phyloP scores from a whole-genome alignment of 1,140 invertebrate genomes.

The Papilio polytes region DNA sequence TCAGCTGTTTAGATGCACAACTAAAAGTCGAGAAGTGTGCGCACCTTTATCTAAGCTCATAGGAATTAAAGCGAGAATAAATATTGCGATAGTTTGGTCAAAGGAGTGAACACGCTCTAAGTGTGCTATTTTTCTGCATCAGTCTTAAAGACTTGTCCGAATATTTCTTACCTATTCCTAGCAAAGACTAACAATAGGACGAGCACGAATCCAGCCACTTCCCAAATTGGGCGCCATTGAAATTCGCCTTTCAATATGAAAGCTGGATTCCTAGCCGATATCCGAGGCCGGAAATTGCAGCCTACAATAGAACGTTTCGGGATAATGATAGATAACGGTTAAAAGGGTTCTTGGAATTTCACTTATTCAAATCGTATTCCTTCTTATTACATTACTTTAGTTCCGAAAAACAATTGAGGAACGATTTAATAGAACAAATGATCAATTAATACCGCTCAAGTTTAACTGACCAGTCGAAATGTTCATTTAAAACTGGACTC shows the following conservation, averaged over 20 bases:
- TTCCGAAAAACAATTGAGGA: background rate
- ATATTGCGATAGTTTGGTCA: too few relatives aligned
- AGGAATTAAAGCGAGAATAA: too few relatives aligned
- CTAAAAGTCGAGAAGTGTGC: too few relatives aligned
- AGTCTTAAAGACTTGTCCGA: background rate
- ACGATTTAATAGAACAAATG: background rate
- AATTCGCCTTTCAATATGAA: background rate
- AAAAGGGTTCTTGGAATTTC: background rate
- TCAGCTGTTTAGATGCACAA: too few relatives aligned
- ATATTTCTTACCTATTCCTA: background rate
- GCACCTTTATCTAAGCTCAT: too few relatives aligned
- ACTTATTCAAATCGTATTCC: background rate
- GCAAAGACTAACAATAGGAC: background rate
- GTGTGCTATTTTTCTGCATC: background rate
- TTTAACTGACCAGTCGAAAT: too few relatives aligned
- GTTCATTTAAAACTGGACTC: too few relatives aligned
- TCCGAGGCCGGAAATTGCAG: conserved; percentile 2
- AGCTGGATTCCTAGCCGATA: conserved; percentile 4
- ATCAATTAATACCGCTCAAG: too few relatives aligned
- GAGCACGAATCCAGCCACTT: background rate
- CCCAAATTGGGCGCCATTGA: background rate
- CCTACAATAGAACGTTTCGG: background rate
- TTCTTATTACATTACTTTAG: background rate
- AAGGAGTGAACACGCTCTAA: too few relatives aligned
- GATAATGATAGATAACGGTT: background rate